phyloP scores from a whole-genome alignment of 2,888 invertebrate genomes.

The Hymenopus coronatus region DNA sequence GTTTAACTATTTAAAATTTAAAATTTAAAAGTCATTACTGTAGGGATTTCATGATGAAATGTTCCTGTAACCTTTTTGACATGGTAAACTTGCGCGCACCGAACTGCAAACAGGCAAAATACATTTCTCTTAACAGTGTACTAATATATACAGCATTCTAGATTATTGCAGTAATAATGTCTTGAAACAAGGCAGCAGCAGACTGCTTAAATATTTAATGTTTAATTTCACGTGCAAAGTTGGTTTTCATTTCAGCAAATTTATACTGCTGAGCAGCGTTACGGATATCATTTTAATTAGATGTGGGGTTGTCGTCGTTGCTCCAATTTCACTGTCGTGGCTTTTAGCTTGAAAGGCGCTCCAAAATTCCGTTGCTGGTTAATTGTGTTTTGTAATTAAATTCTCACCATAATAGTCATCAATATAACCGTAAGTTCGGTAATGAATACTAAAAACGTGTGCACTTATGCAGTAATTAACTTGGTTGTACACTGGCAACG shows the following conservation, averaged over 20 bases:
- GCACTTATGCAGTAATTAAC: background rate
- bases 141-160: background rate
- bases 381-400: background rate
- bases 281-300: background rate
- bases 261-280: background rate
- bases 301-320: background rate
- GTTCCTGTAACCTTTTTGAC: background rate
- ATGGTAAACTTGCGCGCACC: background rate
- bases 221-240: background rate
- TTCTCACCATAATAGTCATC: background rate
- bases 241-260: background rate
- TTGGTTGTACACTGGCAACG: background rate
- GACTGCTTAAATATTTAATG: background rate
- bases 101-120: background rate
- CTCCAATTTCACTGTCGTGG: background rate
- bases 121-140: background rate
- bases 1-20: too few relatives aligned
- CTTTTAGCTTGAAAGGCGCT: background rate
- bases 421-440: background rate
- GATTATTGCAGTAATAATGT: background rate
- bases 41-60: background rate
- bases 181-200: background rate
- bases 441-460: background rate
- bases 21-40: background rate
- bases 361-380: background rate